Evolutionary conservation across 2,113 vertebrate genomes (phyloP).

Genomic region (Pseudolaguvia tuberculata): DNA sequence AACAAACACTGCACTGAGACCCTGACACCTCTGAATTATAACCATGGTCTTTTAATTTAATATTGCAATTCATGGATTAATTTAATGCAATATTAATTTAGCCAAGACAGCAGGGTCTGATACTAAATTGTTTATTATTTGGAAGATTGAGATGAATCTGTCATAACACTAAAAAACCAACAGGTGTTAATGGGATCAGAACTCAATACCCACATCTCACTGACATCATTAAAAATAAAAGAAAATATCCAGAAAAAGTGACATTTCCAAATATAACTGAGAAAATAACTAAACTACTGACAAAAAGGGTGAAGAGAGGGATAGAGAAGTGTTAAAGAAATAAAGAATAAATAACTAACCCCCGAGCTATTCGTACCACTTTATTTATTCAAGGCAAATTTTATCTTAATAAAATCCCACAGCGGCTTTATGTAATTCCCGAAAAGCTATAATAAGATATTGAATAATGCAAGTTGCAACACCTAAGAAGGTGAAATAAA

Average conservation of each 20-base stretch:
- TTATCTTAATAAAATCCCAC: slow-evolving; percentile 15
- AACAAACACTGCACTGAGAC: background rate
- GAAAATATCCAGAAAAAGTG: background rate
- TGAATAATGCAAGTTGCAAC: no score
- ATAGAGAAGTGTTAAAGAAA: background rate
- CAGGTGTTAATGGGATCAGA: slow-evolving; percentile 19
- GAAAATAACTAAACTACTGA: background rate
- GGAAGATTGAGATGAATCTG: background rate
- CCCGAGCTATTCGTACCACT: background rate
- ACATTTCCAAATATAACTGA: background rate
- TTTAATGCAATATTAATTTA: background rate
- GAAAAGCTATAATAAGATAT: background rate
- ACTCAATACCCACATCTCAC: background rate
- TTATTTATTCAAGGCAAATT: background rate
- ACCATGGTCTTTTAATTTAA: background rate
- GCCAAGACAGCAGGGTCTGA: background rate
- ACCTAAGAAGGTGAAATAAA: no score
- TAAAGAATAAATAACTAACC: background rate
- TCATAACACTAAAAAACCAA: background rate
- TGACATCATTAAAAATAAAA: background rate
- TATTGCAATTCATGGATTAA: background rate
- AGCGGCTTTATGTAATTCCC: background rate
- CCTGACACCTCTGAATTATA: slow-evolving; percentile 5
- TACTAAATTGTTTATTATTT: background rate
- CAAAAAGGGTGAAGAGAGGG: background rate